Evolutionary conservation across 1,140 invertebrate genomes (phyloP).

Genomic region (Tetramorium simillimum): DNA sequence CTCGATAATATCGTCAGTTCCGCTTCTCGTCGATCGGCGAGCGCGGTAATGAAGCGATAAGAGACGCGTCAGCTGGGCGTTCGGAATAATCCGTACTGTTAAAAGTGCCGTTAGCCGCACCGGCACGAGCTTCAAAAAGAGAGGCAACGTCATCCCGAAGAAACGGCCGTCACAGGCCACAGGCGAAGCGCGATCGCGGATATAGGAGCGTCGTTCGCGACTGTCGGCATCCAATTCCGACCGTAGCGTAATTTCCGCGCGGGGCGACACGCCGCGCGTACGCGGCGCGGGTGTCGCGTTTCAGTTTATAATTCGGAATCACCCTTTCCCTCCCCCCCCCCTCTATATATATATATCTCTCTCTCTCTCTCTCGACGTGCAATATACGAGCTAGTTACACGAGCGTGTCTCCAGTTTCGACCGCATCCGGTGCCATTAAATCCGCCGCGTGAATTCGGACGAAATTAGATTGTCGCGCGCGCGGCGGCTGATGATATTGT

Average conservation of each 20-base stretch:
- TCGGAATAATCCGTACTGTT: conserved; percentile 53
- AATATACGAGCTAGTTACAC: conserved; percentile 8
- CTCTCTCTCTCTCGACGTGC: not conserved
- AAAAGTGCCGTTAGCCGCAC: conserved; percentile 53
- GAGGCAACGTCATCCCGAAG: conserved; percentile 11
- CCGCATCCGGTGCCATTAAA: conserved; percentile 44
- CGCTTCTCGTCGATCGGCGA: conserved; percentile 16
- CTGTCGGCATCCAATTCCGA: conserved; percentile 28
- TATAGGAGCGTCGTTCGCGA: not conserved
- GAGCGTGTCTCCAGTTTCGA: conserved; percentile 42
- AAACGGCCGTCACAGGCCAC: not conserved
- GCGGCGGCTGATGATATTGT: conserved; percentile 27
- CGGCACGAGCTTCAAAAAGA: not conserved
- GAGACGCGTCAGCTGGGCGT: conserved; percentile 27
- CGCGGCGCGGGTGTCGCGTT: conserved; percentile 3
- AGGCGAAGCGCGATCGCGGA: not conserved
- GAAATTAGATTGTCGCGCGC: conserved; percentile 50
- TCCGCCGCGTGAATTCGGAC: conserved; percentile 19
- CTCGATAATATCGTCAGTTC: conserved; percentile 47
- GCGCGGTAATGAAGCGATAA: conserved; percentile 49
- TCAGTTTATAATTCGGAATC: conserved; percentile 50
- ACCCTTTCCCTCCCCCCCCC: not conserved
- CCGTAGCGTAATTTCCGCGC: conserved; percentile 4
- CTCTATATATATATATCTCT: too few relatives aligned
- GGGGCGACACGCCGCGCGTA: not conserved